Base-by-base conservation (phyloP, 2,113 vertebrate genomes). In the Scomber japonicus region DNA sequence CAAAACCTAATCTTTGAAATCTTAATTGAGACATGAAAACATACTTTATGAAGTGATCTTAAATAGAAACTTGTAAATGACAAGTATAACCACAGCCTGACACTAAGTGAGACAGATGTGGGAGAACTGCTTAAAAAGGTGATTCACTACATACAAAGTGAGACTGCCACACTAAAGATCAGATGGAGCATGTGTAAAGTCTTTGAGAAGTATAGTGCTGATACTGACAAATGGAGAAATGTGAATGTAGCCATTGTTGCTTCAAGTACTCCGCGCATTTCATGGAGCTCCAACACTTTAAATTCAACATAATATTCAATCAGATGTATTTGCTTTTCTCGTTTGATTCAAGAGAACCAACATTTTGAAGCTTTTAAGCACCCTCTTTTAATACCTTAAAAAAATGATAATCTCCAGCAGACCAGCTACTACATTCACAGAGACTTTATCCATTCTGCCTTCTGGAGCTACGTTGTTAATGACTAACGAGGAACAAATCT, bases 371-470 rank as follows among this genome's bases (percentile, higher is more conserved):
- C 11, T 35, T 66, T 66, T 2, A 5, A 46, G 2, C 17, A 9
- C 11, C 17, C 21, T 21, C 21, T 51, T 10, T 10, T 46, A 31
- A 78, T n/a, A 13, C 2, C 30, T 40, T 9, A 40, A 40, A 50
- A 19, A 1, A 45, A 5, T 12, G 3, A 46, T 12, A 3, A 49
- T 60, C 60, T 51, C 55, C 4, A 2, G 8, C 11, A 3, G 11
- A 48, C 4, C 56, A 64, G 51, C 71, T 21, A 46, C 16, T 0
- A 10, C 3, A 40, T 80, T 77, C 19, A 0, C 70, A 83, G 67
- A 92, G 64, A 79, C 71, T 80, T 81, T 35, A 78, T 35, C 56
- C 44, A 76, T 27, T 61, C 27, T 50, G 31, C 55, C 49, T 75
- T 40, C 11, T 12, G 35, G 21, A 54, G 49, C 15, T 11, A 70